Conservation (phyloP, 2,888 invertebrate genomes). For the Pimpla rufipes region DNA sequence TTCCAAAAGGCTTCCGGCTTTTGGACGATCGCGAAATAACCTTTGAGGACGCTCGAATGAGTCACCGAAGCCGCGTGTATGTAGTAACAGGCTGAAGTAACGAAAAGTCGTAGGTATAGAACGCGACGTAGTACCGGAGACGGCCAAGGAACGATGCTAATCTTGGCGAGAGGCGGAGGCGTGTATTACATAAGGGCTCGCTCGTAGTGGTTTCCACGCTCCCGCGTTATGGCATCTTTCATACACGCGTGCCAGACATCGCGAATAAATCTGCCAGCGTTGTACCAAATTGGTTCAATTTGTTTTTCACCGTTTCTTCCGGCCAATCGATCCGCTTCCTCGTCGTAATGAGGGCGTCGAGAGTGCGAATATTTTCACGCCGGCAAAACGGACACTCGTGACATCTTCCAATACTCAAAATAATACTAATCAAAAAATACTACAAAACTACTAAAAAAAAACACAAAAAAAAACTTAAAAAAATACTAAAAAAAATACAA, state of each 20-base stretch:
- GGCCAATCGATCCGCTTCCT: constrained; percentile 41
- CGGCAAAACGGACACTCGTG: no score
- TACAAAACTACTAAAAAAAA: no score
- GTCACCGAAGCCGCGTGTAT: neutral
- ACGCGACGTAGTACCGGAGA: constrained; percentile 24
- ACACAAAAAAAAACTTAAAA: no score
- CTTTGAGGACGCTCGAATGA: constrained; percentile 1
- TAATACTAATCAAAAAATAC: no score
- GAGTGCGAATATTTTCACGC: no score
- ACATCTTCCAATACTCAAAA: no score
- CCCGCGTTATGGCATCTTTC: constrained; percentile 44
- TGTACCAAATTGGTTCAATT: constrained; percentile 60
- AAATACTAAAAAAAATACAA: no score
- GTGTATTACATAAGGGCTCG: constrained; percentile 80
- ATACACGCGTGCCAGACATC: constrained; percentile 26
- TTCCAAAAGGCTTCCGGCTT: neutral
- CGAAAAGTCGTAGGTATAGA: neutral
- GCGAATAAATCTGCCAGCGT: constrained; percentile 74
- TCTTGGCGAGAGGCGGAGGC: constrained; percentile 76
- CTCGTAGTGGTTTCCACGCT: constrained; percentile 73
- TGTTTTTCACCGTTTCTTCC: constrained; percentile 42
- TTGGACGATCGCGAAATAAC: neutral
- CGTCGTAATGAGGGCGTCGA: constrained; percentile 3
- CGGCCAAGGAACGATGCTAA: constrained; percentile 74
- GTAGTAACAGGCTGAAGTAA: constrained; percentile 16